Conservation (phyloP, 37 sponge, comb jelly and placozoan species). For the Ianthella basta region DNA sequence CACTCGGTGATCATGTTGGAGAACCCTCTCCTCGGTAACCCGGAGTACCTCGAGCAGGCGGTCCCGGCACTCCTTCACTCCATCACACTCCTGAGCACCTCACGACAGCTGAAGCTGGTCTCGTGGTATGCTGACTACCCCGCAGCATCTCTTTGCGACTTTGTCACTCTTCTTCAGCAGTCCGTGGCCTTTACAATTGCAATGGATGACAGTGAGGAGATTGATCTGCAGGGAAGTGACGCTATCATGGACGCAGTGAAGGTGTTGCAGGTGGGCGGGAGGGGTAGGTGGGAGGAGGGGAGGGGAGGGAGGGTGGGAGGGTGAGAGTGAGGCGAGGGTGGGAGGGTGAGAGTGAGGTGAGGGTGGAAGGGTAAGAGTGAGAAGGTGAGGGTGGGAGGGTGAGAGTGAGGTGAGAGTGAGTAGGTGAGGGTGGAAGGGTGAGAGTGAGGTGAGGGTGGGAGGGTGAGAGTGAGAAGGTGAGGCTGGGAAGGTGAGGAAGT, state of each 20-base stretch:
- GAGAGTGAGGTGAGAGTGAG: no score
- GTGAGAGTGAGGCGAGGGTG: no score
- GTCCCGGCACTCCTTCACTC: constrained; percentile 61
- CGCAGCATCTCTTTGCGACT: constrained; percentile 39
- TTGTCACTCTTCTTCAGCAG: constrained; percentile 70
- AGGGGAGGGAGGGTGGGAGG: no score
- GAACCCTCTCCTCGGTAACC: constrained; percentile 81
- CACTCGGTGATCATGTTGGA: constrained; percentile 74
- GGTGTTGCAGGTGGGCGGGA: constrained; percentile 1
- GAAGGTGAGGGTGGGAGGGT: no score
- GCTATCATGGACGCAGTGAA: not conserved
- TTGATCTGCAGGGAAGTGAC: not conserved
- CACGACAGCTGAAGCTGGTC: constrained; percentile 57
- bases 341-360: no score
- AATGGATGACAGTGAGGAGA: constrained; percentile 30
- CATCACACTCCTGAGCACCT: constrained; percentile 32
- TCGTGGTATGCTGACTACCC: constrained; percentile 64
- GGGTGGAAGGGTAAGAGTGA: no score
- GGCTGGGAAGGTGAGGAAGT: no score
- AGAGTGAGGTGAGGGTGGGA: no score
- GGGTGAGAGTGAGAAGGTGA: no score
- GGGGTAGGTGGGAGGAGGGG: no score
- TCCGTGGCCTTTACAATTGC: constrained; percentile 57
- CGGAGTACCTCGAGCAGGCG: constrained; percentile 73
- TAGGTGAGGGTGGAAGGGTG: no score